Percentiles rank a stretch among this genome's conserved stretches.
phyloP scores from a whole-genome alignment of 2,113 vertebrate species.

The Equus quagga region DNA sequence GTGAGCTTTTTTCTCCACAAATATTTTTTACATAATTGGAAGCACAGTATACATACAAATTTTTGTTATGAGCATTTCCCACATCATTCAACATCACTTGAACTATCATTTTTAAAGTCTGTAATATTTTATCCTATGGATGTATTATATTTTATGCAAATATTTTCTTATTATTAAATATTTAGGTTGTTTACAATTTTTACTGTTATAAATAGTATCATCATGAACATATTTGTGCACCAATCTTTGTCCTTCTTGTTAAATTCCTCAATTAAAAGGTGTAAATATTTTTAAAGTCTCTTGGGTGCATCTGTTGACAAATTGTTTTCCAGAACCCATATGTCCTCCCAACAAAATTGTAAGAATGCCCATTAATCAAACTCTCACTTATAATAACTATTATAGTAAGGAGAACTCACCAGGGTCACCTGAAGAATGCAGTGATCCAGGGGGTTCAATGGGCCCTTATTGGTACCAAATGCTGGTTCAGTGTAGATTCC shows the following conservation, averaged over 20 bases:
- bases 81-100: not conserved
- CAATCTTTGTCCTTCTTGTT: not conserved
- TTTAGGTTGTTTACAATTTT: not conserved
- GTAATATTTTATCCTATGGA: not conserved
- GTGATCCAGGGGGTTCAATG: too few species aligned
- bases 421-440: too few species aligned
- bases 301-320: not conserved
- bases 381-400: not conserved
- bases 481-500: too few species aligned
- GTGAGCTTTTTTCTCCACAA: slow-evolving; percentile 19
- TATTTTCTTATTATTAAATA: not conserved
- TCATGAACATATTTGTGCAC: not conserved
- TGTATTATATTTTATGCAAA: not conserved
- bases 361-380: not conserved
- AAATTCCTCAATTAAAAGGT: slow-evolving; percentile 1
- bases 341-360: not conserved
- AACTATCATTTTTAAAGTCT: not conserved
- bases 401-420: not conserved
- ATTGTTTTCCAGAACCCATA: not conserved
- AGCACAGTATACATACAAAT: not conserved
- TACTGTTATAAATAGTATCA: not conserved
- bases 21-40: not conserved
- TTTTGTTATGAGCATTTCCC: not conserved
- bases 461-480: too few species aligned
- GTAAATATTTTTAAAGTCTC: slow-evolving; percentile 1